These are phyloP conservation scores for Drosophila pseudoananassae DNA, from an alignment of 1,140 invertebrate genomes.

Conservation along the genomic window DNA sequence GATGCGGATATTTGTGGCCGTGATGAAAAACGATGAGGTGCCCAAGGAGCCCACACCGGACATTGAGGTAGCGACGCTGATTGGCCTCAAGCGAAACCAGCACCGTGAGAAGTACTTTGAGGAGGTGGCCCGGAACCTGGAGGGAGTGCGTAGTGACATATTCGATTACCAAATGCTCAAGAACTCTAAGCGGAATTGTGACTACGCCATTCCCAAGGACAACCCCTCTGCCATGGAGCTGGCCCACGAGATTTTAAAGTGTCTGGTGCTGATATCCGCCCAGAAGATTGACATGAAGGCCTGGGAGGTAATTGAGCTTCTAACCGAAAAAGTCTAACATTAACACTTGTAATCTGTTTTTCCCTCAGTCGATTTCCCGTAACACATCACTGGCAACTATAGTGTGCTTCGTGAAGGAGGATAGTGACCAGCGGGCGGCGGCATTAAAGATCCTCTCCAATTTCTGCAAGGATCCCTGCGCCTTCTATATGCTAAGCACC, in stretches of 20 bases:
- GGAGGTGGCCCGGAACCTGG: conserved; percentile 78
- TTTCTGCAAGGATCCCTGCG: conserved; percentile 73
- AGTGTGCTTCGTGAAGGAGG: conserved; percentile 72
- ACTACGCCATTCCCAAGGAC: conserved; percentile 71
- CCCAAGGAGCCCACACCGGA: conserved; percentile 51
- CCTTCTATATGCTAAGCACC: conserved; percentile 72
- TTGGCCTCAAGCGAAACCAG: conserved; percentile 74
- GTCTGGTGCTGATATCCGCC: conserved; percentile 68
- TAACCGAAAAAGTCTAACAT: neutral
- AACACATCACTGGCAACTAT: conserved; percentile 65
- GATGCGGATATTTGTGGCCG: conserved; percentile 64
- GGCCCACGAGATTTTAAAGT: conserved; percentile 76
- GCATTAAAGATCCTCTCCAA: conserved; percentile 80
- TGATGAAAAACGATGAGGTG: conserved; percentile 73
- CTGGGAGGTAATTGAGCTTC: conserved; percentile 59
- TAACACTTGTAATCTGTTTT: neutral
- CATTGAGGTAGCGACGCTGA: conserved; percentile 52
- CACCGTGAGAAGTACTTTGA: conserved; percentile 83
- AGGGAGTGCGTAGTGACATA: conserved; percentile 78
- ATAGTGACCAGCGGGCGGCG: conserved; percentile 64
- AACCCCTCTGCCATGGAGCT: conserved; percentile 61
- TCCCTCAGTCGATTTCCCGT: conserved; percentile 44
- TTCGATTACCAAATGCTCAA: conserved; percentile 79
- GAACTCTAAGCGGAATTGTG: conserved; percentile 61
- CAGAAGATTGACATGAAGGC: conserved; percentile 61